phyloP scores from a whole-genome alignment of 2,888 invertebrate genomes.

The Andrena minutula region DNA sequence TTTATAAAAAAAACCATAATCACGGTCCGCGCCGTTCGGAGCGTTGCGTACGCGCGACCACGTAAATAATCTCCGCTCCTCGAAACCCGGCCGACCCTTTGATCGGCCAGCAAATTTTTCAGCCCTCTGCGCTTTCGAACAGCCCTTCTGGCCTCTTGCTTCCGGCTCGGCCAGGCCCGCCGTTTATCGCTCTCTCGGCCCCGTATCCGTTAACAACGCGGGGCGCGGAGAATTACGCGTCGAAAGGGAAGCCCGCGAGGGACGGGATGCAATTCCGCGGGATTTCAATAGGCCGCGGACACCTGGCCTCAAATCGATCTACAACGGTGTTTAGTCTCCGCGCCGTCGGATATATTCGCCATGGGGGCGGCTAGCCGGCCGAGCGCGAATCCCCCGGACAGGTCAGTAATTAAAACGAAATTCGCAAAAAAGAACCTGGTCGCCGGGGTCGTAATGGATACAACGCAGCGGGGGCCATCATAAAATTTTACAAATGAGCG shows the following conservation, averaged over 20 bases:
- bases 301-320: slow-evolving; percentile 61
- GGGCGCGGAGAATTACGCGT: slow-evolving; percentile 44
- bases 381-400: slow-evolving; percentile 16
- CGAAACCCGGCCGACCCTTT: slow-evolving; percentile 53
- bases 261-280: slow-evolving; percentile 54
- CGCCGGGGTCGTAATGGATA: slow-evolving; percentile 66
- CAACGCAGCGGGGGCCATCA: slow-evolving; percentile 72
- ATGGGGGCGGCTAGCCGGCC: slow-evolving; percentile 3
- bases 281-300: slow-evolving; percentile 60
- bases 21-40: neutral
- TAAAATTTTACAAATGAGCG: slow-evolving; percentile 84
- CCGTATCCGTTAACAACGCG: slow-evolving; percentile 50
- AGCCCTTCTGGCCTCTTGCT: slow-evolving; percentile 9
- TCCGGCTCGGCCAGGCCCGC: slow-evolving; percentile 18
- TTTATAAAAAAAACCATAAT: slow-evolving; percentile 55
- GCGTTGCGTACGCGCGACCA: slow-evolving; percentile 40
- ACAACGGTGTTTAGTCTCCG: slow-evolving; percentile 54
- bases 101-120: slow-evolving; percentile 66
- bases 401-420: slow-evolving; percentile 79
- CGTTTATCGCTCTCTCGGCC: slow-evolving; percentile 33
- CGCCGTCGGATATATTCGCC: slow-evolving; percentile 33
- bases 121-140: slow-evolving; percentile 62
- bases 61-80: slow-evolving; percentile 54
- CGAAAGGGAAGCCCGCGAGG: slow-evolving; percentile 34
- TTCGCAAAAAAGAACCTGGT: slow-evolving; percentile 71